A percentile compares a stretch with the other conserved stretches of the same genome.
These are phyloP conservation scores for Simalia tracyae DNA, from an alignment of 2,797 vertebrate species.

Conservation along the genomic window DNA sequence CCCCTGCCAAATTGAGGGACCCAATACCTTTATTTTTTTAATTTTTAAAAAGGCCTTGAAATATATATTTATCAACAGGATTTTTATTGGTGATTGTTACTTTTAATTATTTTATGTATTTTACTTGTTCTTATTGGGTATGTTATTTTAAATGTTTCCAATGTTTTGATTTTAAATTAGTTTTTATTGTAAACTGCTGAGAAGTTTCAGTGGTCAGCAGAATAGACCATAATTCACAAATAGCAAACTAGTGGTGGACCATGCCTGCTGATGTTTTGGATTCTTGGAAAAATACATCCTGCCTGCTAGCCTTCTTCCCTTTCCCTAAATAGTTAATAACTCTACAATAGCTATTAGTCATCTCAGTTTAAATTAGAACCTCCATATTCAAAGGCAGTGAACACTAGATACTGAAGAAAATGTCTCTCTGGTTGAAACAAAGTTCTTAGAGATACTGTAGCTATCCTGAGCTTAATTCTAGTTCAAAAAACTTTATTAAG, in stretches of 20 bases:
- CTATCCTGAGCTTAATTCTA: background rate
- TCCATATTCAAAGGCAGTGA: background rate
- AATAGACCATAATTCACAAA: background rate
- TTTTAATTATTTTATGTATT: background rate
- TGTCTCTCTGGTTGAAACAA: background rate
- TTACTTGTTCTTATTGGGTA: background rate
- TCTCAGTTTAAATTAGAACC: background rate
- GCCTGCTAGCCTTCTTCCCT: background rate
- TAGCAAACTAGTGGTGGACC: background rate
- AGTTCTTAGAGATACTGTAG: background rate
- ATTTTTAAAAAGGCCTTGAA: background rate
- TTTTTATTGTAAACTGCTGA: background rate
- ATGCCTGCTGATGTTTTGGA: background rate
- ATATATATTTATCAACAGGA: too few relatives aligned
- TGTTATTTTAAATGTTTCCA: background rate
- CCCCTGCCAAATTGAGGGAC: background rate
- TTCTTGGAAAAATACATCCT: background rate
- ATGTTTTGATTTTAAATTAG: background rate
- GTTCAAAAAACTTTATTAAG: background rate
- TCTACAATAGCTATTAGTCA: background rate
- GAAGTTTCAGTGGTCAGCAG: background rate
- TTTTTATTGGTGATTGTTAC: background rate
- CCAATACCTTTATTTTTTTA: background rate
- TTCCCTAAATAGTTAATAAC: background rate
- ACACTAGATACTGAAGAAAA: background rate